phyloP scores from a whole-genome alignment of 2,113 vertebrate genomes.

The Lepus europaeus region DNA sequence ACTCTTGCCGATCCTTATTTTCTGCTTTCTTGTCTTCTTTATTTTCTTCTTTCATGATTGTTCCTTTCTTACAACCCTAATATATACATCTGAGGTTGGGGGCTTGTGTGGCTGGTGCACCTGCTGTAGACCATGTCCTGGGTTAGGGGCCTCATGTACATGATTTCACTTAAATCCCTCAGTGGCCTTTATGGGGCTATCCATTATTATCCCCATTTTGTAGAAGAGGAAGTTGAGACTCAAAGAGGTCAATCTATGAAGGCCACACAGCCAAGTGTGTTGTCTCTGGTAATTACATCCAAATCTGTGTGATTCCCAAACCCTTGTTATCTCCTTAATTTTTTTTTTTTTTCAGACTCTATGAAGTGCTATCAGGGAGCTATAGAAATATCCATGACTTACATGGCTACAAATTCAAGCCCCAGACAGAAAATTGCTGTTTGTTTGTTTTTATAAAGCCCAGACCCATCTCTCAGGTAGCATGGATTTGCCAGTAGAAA shows the following conservation, averaged over 20 bases:
- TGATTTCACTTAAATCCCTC: not conserved
- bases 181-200: not conserved
- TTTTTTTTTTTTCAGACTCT: not conserved
- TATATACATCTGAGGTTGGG: not conserved
- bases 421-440: not conserved
- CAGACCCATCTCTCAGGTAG: not conserved
- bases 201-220: not conserved
- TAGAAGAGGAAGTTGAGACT: constrained; percentile 25
- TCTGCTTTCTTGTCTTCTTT: not conserved
- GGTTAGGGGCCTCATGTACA: too few species aligned
- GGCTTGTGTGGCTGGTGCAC: not conserved
- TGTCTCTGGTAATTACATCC: not conserved
- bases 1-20: not conserved
- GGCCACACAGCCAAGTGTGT: not conserved
- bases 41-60: not conserved
- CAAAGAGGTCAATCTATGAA: not conserved
- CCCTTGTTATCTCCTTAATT: not conserved
- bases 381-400: not conserved
- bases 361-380: not conserved
- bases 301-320: not conserved
- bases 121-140: not conserved
- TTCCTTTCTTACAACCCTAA: not conserved
- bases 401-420: not conserved
- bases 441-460: not conserved
- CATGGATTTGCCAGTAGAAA: not conserved